Conservation (phyloP, 2,797 vertebrate species). For the Enteromius viviparus region DNA sequence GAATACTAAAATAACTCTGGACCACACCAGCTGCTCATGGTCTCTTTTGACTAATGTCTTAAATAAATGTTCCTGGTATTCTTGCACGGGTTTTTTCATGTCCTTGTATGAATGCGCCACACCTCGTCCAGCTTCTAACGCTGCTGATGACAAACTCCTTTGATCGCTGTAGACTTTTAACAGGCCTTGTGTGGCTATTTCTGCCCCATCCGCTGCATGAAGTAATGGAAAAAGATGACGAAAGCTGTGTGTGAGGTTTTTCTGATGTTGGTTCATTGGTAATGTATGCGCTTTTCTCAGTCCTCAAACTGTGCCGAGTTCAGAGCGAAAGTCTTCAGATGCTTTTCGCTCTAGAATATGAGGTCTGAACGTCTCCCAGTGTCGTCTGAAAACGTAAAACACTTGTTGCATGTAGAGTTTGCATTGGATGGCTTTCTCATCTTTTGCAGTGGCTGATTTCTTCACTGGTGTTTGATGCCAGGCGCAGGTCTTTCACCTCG, state of each 20-base stretch:
- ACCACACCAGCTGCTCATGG: background rate
- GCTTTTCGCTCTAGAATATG: background rate
- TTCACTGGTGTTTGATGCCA: conserved; percentile 13
- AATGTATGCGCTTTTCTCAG: background rate
- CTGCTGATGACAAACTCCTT: background rate
- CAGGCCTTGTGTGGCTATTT: background rate
- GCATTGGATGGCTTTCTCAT: background rate
- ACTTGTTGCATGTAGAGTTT: background rate
- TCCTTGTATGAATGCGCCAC: background rate
- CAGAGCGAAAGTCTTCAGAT: background rate
- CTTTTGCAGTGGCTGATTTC: background rate
- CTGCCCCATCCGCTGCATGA: background rate
- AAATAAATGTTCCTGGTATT: background rate
- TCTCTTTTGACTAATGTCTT: background rate
- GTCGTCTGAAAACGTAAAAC: background rate
- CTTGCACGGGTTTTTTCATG: background rate
- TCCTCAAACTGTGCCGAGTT: background rate
- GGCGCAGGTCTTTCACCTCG: conserved; percentile 49
- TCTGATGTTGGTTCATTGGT: background rate
- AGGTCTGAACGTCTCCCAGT: background rate
- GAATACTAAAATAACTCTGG: background rate
- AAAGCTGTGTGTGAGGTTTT: conserved; percentile 1
- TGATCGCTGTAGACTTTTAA: background rate
- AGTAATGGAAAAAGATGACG: background rate
- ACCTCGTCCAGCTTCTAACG: background rate